A percentile compares a stretch with the other conserved stretches of the same genome.
phyloP scores from a whole-genome alignment of 2,797 vertebrate genomes.

The Staurois parvus region DNA sequence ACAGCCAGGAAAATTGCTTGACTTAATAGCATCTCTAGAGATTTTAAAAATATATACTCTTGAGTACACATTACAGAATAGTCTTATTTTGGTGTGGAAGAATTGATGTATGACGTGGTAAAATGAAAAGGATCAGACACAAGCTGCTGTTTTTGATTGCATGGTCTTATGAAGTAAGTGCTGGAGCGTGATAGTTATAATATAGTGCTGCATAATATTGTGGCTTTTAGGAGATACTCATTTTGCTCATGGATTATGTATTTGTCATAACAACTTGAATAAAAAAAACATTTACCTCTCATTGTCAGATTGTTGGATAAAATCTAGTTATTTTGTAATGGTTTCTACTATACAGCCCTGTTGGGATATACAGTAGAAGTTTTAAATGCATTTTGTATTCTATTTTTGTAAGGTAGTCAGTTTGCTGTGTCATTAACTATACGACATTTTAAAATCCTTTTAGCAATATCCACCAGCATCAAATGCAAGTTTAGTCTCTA shows the following conservation, averaged over 20 bases:
- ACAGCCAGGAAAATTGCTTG: background rate
- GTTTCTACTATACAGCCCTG: no score
- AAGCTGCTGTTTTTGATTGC: background rate
- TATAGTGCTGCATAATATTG: background rate
- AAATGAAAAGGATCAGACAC: background rate
- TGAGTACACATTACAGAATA: background rate
- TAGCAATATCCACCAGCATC: conserved; percentile 80
- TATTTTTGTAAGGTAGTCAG: no score
- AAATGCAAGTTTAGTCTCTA: conserved; percentile 74
- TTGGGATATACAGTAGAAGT: no score
- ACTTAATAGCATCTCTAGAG: background rate
- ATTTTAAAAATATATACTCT: background rate
- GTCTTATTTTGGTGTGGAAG: background rate
- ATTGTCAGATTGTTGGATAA: no score
- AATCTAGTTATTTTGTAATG: no score
- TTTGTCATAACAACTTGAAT: no score
- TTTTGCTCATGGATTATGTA: background rate
- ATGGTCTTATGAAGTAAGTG: background rate
- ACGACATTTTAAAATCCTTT: background rate
- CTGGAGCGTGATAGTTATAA: background rate
- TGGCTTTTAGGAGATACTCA: background rate
- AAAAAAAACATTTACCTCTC: no score
- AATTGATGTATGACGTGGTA: background rate
- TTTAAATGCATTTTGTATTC: no score
- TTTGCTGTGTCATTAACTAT: background rate